These are phyloP conservation scores for Phalacrocorax carbo DNA, from an alignment of 2,113 vertebrate species.

Conservation along the genomic window DNA sequence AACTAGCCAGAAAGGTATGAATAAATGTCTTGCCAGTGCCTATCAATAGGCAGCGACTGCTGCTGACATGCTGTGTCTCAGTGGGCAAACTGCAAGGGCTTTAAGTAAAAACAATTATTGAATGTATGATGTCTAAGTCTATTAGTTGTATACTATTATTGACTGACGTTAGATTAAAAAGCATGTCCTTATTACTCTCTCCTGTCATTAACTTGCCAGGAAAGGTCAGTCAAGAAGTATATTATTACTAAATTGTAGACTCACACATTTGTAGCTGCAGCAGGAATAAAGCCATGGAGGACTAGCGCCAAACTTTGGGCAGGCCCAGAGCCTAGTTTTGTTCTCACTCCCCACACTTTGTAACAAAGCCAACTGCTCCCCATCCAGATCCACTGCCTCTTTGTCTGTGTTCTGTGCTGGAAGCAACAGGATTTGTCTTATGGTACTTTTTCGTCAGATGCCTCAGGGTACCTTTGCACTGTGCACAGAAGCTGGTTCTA, in stretches of 20 bases:
- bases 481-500: background rate
- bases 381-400: background rate
- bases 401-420: background rate
- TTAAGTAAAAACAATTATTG: conserved; percentile 68
- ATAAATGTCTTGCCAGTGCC: conserved; percentile 5
- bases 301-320: conserved; percentile 18
- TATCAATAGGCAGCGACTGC: conserved; percentile 27
- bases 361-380: background rate
- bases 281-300: background rate
- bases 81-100: conserved; percentile 42
- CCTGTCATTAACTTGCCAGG: conserved; percentile 59
- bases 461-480: background rate
- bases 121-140: conserved; percentile 63
- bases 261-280: conserved; percentile 26
- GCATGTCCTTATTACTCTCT: conserved; percentile 56
- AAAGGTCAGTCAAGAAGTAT: conserved; percentile 56
- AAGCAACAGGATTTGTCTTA: background rate
- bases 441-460: background rate
- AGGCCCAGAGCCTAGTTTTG: conserved; percentile 18
- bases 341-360: background rate
- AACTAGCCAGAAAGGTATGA: conserved; percentile 27
- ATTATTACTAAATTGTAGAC: conserved; percentile 57
- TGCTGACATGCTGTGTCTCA: conserved; percentile 43
- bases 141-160: conserved; percentile 59
- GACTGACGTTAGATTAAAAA: conserved; percentile 63